Conservation (phyloP, 2,888 invertebrate species). For the Nemotelus nigrinus region DNA sequence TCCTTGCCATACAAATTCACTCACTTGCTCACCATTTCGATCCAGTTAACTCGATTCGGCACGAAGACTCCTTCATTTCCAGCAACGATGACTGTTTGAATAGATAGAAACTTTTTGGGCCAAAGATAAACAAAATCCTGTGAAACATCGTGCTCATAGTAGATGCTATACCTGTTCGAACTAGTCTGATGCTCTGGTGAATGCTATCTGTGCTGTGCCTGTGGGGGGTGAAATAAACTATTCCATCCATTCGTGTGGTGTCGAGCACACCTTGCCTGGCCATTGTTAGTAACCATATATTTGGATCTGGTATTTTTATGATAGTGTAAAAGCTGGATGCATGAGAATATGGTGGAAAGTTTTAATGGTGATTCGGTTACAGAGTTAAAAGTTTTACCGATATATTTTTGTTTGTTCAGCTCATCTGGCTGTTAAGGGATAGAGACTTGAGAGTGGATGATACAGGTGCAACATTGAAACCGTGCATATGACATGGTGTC, state of each 20-base stretch:
- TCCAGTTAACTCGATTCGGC: neutral
- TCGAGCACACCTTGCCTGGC: conserved; percentile 6
- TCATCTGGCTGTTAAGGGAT: neutral
- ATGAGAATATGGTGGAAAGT: neutral
- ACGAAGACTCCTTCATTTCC: neutral
- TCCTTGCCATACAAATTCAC: neutral
- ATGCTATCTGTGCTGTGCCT: neutral
- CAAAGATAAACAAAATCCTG: conserved; percentile 44
- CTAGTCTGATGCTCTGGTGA: too few species aligned
- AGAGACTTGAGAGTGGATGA: neutral
- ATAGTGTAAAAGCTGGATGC: neutral
- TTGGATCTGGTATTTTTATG: neutral
- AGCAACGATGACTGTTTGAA: conserved; percentile 19
- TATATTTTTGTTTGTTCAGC: neutral
- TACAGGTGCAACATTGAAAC: too few species aligned
- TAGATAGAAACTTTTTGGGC: conserved; percentile 39
- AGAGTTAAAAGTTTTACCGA: neutral
- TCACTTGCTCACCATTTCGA: too few species aligned
- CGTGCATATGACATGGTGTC: too few species aligned
- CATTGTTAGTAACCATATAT: neutral
- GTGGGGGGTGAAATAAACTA: conserved; percentile 14
- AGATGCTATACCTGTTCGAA: too few species aligned
- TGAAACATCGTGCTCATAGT: conserved; percentile 1
- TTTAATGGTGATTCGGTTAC: neutral
- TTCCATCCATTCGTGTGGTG: neutral